Base-by-base conservation (phyloP, 2,797 vertebrate genomes). In the Sylvilagus floridanus region DNA sequence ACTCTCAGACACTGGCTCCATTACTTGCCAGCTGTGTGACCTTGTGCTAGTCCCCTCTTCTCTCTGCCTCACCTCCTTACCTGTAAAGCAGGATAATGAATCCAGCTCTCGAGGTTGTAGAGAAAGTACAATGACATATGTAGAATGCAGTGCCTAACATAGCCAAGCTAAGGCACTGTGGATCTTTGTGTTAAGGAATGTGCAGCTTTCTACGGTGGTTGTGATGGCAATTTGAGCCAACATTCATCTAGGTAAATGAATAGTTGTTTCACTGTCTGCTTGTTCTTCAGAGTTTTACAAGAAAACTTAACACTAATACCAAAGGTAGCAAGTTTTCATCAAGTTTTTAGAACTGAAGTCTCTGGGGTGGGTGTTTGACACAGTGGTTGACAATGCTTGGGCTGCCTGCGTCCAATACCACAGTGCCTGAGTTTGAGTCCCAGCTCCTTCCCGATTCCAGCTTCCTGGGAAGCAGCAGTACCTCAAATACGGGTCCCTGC, bases 261-360 rank as follows among this genome's bases (percentile, higher is more conserved):
- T 85, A 75, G 86, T 50, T 86, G 26, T 47, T 93, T 88, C 73
- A 72, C 24, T 57, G 10, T 26, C 73, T 68, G 13, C 17, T 88
- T 93, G 66, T 65, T 32, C 22, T 81, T 85, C 28, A 85, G 50
- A 85, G 60, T 77, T 90, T 90, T 76, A 83, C 77, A 82, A 47
- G 75, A 78, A 87, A 86, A 69, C 4, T 28, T n/a, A 76, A 66
- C 37, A 30, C 42, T 78, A 28, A 47, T 47, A 66, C 57, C 72
- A 21, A 11, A 66, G 26, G 0, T 63, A 72, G n/a, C 54, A 54
- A 65, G 32, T 90, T 95, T 71, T 84, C 71, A 21, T 89, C 42
- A n/a, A 16, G 35, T 68, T 78, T 81, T 95, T 42, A 60, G 77
- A 96, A 30, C 57, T 68, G 14, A 0, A 77, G 78, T 85, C 37